A percentile compares a stretch with the other conserved stretches of the same genome.
phyloP scores from a whole-genome alignment of 2,113 vertebrate species.

The Andinoacara biseriatus region DNA sequence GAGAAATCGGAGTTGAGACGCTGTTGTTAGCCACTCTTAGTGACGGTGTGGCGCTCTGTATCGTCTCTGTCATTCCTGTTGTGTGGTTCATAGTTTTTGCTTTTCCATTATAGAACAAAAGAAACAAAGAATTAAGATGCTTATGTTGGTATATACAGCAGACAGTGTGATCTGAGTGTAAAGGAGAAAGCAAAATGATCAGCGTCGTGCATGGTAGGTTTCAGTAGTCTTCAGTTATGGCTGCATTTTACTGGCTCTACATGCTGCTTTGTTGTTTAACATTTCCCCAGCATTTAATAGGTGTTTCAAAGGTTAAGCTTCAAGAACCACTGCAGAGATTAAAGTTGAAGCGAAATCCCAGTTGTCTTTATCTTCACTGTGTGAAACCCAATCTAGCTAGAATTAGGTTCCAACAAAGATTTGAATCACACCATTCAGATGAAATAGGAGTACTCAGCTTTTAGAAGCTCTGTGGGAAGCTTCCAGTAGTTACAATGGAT shows the following conservation, averaged over 20 bases:
- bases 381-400: background rate
- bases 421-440: background rate
- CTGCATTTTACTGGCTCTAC: background rate
- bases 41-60: background rate
- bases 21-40: background rate
- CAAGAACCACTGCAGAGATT: background rate
- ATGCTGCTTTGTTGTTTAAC: fast-evolving
- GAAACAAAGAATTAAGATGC: background rate
- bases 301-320: background rate
- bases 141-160: too few relatives aligned
- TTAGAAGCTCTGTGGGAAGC: background rate
- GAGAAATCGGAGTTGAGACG: background rate
- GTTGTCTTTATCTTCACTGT: background rate
- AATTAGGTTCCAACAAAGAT: background rate
- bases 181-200: background rate
- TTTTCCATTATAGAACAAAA: background rate
- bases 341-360: background rate
- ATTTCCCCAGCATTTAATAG: background rate
- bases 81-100: fast-evolving
- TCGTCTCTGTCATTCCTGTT: background rate
- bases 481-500: background rate
- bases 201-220: background rate
- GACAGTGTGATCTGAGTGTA: background rate
- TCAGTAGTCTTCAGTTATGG: background rate
- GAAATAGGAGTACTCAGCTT: background rate